Evolutionary conservation across 2,113 vertebrate species (phyloP), one percentile per base, ranked within the genome.

Genomic region (Psettodes erumei): DNA sequence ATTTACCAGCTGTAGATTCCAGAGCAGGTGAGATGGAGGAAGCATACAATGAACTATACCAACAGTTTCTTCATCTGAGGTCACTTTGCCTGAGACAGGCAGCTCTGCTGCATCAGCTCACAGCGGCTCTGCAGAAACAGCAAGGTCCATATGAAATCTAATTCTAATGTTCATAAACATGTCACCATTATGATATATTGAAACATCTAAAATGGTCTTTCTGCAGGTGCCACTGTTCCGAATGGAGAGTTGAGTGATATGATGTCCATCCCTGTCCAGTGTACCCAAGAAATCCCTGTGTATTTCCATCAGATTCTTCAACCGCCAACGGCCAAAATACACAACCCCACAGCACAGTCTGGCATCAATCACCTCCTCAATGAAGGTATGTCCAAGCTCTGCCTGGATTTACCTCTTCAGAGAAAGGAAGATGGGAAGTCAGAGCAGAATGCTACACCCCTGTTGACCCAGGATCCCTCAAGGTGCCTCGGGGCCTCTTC

Each of bases 51-150:
- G 90, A 94, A 62, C 93, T 97, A 55, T 91, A 94, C 12, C 79
- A 85, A 84, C 91, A 96, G 89, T 92, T 95, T 35, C 43, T 93
- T 25, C 45, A 51, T 40, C 90, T 97, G 68, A 94, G 80, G 85
- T 85, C 93, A 2, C 78, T 97, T 48, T 96, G 96, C 45, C 28
- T 87, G 19, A 93, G 82, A 83, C 96, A 97, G 81, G 91, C 94
- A 0, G 85, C 94, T 40, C 90, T 97, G 58, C 88, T 97, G 6
- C 90, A 83, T 50, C 84, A 93, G 51, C 90, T 96, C 67, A 86
- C 73, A 32, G 21, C 81, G 32, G 75, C 83, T 4, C 64, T 93
- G 73, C 84, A 90, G 67, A 87, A 75, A 45, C 87, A 88, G 6
- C 89, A 88, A 91, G 92, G 91, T 93, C 19, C 11, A 5, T 16